phyloP scores from a whole-genome alignment of 1,140 invertebrate genomes.

The Oscheius sp. region DNA sequence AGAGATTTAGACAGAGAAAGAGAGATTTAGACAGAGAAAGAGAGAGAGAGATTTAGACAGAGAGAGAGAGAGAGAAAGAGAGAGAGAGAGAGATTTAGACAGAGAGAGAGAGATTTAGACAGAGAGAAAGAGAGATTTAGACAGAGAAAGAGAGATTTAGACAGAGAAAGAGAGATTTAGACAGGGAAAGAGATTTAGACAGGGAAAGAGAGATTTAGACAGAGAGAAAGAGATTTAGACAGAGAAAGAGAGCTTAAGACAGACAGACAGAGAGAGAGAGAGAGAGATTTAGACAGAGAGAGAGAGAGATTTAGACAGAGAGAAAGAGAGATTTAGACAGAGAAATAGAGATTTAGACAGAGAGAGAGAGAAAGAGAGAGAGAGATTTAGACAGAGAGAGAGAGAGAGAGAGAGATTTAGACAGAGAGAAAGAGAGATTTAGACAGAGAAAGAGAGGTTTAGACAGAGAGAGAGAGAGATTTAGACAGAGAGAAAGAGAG shows the following conservation, averaged over 20 bases:
- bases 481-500: not conserved
- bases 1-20: not conserved
- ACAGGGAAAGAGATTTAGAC: no score
- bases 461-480: not conserved
- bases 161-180: not conserved
- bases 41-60: not conserved
- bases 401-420: not conserved
- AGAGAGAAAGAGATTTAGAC: not conserved
- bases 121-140: not conserved
- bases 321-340: not conserved
- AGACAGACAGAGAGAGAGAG: not conserved
- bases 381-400: not conserved
- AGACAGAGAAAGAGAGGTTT: not conserved
- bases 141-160: not conserved
- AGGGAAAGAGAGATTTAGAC: not conserved
- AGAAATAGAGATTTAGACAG: not conserved
- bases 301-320: not conserved
- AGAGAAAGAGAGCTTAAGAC: no score
- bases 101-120: not conserved
- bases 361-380: not conserved
- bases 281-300: not conserved
- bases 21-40: not conserved
- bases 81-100: not conserved
- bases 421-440: not conserved
- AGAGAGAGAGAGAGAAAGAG: not conserved